Base-by-base conservation (phyloP, 2,113 vertebrate species). In the Chaenocephalus aceratus region DNA sequence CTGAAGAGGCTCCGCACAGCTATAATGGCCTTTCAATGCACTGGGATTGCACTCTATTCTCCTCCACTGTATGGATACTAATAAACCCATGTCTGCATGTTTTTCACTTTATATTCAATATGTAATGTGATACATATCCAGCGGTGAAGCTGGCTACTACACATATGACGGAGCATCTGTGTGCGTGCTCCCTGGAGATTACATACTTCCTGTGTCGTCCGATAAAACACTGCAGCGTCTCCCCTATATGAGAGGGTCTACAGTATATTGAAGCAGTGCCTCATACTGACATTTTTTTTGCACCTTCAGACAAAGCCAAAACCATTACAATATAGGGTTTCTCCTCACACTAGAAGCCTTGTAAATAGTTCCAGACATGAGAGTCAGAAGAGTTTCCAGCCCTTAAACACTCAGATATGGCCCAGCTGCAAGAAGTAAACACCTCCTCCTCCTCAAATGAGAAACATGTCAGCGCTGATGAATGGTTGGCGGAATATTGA, bases 291-390 rank as follows among this genome's bases (percentile, higher is more conserved):
- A 60, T 72, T 73, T 62, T 71, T 59, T 73, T 75, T 82, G 63
- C 4, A 51, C 72, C 46, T 79, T 75, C 36, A 72, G 53, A 82
- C 69, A 79, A 65, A 84, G 30, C 26, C 62, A 66, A 75, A 54
- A 6, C 58, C 26, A 65, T 82, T 82, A 54, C 44, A 58, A 74
- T 64, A 84, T 73, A 67, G 67, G 12, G 62, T 86, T 89, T 83
- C 75, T 72, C 60, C 57, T 75, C 14, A 53, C 51, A 75, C 66
- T 48, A 69, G 57, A 59, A 58, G 48, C 8, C 15, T 51, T 68
- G 57, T 73, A 84, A 90, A 83, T 70, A 65, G 45, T 85, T 89
- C 74, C 85, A 90, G 79, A 83, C 73, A 59, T 14, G 13, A 72
- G 54, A 83, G 57, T 53, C 54, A 64, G 64, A 80, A 58, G 30